Evolutionary conservation across 2,113 vertebrate genomes (phyloP).

Genomic region (Falco punctatus): DNA sequence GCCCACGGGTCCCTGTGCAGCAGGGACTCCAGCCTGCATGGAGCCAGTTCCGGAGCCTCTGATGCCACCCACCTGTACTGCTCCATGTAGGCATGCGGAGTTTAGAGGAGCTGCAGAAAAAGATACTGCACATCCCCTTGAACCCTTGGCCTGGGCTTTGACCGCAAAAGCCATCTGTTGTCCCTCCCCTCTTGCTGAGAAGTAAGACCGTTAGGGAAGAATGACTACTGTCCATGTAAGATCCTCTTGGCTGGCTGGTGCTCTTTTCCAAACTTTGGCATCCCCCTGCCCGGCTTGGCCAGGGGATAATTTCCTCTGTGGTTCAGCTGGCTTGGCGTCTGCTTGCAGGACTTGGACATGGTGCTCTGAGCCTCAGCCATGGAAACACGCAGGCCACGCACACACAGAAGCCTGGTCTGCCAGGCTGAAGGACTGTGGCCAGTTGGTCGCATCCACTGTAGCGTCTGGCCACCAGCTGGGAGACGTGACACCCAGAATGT

Average conservation of each 20-base stretch:
- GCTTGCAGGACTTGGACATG: constrained; percentile 14
- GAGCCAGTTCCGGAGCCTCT: neutral
- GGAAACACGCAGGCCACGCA: neutral
- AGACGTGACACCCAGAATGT: constrained; percentile 50
- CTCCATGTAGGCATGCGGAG: neutral
- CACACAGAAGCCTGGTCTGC: neutral
- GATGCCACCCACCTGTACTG: fast-evolving
- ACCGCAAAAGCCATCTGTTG: neutral
- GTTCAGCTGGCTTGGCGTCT: constrained; percentile 23
- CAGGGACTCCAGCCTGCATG: neutral
- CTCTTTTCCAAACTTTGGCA: constrained; percentile 30
- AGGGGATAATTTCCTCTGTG: constrained; percentile 13
- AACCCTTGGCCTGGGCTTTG: neutral
- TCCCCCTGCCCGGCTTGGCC: neutral
- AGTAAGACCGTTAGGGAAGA: neutral
- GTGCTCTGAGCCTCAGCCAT: constrained; percentile 11
- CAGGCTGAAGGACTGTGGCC: constrained; percentile 44
- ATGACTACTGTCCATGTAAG: neutral
- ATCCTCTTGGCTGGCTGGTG: neutral
- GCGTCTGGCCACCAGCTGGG: constrained; percentile 62
- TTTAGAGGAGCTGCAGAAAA: neutral
- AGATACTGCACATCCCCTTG: neutral
- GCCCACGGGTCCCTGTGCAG: neutral
- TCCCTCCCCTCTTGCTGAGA: neutral
- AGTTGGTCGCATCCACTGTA: constrained; percentile 29